These are phyloP conservation scores for Drosophila prolongata DNA, from an alignment of 2,888 invertebrate genomes.

Conservation along the genomic window DNA sequence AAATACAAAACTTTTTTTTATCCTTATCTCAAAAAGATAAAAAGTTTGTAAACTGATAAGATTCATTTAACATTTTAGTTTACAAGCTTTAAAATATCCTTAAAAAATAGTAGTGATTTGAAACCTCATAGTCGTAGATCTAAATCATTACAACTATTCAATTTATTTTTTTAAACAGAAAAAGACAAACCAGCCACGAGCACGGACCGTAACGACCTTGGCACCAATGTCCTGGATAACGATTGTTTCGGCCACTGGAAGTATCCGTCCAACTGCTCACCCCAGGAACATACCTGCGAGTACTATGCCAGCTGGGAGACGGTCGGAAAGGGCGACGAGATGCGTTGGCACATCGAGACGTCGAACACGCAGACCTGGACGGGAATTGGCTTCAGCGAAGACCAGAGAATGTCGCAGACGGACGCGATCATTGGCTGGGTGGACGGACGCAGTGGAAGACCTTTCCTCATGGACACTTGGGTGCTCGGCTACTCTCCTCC, in stretches of 20 bases:
- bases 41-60: too few species aligned
- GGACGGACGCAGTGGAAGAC: slow-evolving; percentile 89
- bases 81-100: too few species aligned
- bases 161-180: slow-evolving; percentile 82
- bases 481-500: slow-evolving; percentile 92
- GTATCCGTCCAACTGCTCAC: slow-evolving; percentile 89
- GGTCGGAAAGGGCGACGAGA: slow-evolving; percentile 88
- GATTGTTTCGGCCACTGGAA: slow-evolving; percentile 92
- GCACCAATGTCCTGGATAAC: slow-evolving; percentile 83
- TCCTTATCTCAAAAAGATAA: too few species aligned
- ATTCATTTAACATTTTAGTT: too few species aligned
- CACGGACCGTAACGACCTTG: slow-evolving; percentile 80
- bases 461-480: slow-evolving; percentile 96
- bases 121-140: too few species aligned
- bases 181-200: slow-evolving; percentile 80
- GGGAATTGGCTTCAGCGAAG: slow-evolving; percentile 94
- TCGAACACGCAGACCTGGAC: slow-evolving; percentile 93
- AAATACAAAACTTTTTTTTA: too few species aligned
- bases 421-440: slow-evolving; percentile 96
- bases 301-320: slow-evolving; percentile 94
- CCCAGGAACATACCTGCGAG: slow-evolving; percentile 89
- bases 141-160: too few species aligned
- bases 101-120: too few species aligned
- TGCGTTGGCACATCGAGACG: slow-evolving; percentile 92
- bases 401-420: slow-evolving; percentile 94